Conservation (phyloP, 2,797 vertebrate genomes). For the Ceryle rudis region DNA sequence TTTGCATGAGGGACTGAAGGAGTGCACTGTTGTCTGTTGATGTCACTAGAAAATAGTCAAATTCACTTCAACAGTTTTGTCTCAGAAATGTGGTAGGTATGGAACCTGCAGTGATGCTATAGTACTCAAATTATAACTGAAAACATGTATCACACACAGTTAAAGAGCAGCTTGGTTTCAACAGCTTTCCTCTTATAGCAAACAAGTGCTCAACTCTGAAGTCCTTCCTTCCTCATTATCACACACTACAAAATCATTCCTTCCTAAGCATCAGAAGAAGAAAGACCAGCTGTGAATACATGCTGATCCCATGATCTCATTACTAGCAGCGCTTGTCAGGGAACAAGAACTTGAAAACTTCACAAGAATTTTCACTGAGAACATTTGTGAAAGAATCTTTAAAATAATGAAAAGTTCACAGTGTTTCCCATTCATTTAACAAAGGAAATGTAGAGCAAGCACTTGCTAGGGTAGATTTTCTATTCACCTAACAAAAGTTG, state of each 20-base stretch:
- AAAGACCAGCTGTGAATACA: not conserved
- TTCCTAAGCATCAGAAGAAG: not conserved
- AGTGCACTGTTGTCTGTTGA: not conserved
- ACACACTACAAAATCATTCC: not conserved
- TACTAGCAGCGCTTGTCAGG: not conserved
- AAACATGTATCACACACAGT: not conserved
- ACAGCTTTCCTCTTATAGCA: not conserved
- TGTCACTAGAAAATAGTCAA: not conserved
- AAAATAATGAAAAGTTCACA: not conserved
- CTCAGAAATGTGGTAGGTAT: not conserved
- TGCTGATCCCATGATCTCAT: not conserved
- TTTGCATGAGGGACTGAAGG: not conserved
- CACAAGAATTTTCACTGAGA: not conserved
- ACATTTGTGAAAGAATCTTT: not conserved
- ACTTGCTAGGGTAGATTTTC: constrained; percentile 24
- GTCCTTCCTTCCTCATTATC: not conserved
- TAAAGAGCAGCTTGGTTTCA: not conserved
- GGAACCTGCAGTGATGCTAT: not conserved
- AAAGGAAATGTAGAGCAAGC: not conserved
- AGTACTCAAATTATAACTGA: not conserved
- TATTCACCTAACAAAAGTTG: constrained; percentile 36
- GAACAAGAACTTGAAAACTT: not conserved
- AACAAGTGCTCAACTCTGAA: not conserved
- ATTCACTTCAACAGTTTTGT: not conserved
- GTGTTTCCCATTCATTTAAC: constrained; percentile 1